phyloP scores from a whole-genome alignment of 2,888 invertebrate species.

The Gandaritis pyraliata region DNA sequence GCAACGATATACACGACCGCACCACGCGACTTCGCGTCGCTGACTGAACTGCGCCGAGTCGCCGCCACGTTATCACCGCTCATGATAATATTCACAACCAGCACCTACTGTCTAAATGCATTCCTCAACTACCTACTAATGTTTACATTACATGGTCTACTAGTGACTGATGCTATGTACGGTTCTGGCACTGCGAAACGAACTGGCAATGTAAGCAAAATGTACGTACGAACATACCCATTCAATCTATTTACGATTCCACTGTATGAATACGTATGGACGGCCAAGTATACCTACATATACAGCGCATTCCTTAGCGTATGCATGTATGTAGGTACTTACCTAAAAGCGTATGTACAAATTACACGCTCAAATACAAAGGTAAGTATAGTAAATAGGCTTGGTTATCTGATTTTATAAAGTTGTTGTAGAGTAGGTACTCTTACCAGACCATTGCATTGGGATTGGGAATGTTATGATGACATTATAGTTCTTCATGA shows the following conservation, averaged over 20 bases:
- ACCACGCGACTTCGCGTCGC: conserved; percentile 82
- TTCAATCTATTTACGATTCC: conserved; percentile 83
- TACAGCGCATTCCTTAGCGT: conserved; percentile 78
- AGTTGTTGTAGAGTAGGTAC: conserved; percentile 38
- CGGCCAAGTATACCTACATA: conserved; percentile 61
- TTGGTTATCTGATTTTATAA: conserved; percentile 45
- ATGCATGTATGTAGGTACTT: conserved; percentile 50
- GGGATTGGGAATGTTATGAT: conserved; percentile 39
- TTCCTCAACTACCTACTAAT: conserved; percentile 79
- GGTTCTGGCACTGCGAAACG: conserved; percentile 65
- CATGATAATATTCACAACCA: conserved; percentile 83
- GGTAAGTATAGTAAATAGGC: conserved; percentile 37
- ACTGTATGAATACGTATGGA: conserved; percentile 71
- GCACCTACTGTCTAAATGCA: conserved; percentile 80
- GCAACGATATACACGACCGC: conserved; percentile 75
- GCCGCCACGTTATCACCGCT: conserved; percentile 81
- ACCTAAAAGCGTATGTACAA: conserved; percentile 52
- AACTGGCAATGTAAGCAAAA: conserved; percentile 74
- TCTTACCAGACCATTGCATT: conserved; percentile 25
- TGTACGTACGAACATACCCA: conserved; percentile 73
- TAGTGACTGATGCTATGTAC: conserved; percentile 66
- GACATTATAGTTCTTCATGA: conserved; percentile 45
- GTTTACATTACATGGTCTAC: conserved; percentile 79
- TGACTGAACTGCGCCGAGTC: conserved; percentile 75
- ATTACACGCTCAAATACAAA: conserved; percentile 6